Percentiles rank a stretch among this genome's conserved stretches.
Evolutionary conservation across 2,888 invertebrate species (phyloP).

Genomic region (Altica lythri): DNA sequence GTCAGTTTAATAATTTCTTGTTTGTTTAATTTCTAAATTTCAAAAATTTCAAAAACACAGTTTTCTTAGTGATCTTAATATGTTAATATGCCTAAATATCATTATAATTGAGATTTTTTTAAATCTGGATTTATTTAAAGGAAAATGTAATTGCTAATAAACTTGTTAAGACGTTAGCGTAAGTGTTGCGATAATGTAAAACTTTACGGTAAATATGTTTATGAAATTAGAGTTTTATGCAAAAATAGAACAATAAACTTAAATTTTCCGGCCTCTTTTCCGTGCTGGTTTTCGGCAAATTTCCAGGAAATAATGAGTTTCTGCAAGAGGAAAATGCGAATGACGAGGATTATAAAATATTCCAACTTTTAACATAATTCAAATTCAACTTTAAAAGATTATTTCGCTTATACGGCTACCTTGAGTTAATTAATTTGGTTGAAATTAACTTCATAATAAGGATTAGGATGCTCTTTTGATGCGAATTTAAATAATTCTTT

Average conservation of each 20-base stretch:
- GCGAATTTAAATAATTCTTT: conserved; percentile 22
- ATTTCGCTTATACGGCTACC: conserved; percentile 41
- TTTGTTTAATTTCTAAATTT: no score
- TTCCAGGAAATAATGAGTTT: conserved; percentile 12
- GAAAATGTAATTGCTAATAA: no score
- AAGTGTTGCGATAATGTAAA: no score
- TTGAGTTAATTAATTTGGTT: conserved; percentile 43
- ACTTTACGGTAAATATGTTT: no score
- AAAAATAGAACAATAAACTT: background rate
- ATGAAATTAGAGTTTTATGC: no score
- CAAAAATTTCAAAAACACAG: no score
- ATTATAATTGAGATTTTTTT: no score
- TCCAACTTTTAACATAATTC: conserved; percentile 39
- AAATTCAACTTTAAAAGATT: conserved; percentile 42
- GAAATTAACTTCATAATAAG: conserved; percentile 43
- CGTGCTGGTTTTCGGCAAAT: conserved; percentile 1
- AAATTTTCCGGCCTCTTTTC: background rate
- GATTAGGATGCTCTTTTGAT: conserved; percentile 30
- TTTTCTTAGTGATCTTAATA: no score
- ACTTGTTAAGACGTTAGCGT: no score
- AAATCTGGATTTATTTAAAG: no score
- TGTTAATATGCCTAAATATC: no score
- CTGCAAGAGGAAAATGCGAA: conserved; percentile 2
- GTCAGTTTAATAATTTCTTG: no score
- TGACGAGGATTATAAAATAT: conserved; percentile 19